phyloP scores from a whole-genome alignment of 2,113 vertebrate genomes.

The Eulemur macaco region DNA sequence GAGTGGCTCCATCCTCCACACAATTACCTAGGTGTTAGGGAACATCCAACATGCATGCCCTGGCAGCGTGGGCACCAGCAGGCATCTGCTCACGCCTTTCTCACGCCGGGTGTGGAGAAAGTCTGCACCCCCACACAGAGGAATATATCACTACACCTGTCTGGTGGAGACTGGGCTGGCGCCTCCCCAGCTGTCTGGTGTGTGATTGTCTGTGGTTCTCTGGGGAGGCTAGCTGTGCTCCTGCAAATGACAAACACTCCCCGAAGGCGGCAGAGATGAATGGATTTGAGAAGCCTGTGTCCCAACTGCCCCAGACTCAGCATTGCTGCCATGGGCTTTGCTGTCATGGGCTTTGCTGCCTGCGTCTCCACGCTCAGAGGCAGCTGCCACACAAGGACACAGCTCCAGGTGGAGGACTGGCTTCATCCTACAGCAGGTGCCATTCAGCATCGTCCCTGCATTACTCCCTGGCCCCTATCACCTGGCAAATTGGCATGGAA shows the following conservation, averaged over 20 bases:
- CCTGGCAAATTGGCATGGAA: conserved; percentile 31
- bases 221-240: conserved; percentile 50
- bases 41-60: neutral
- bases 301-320: neutral
- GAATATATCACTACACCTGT: neutral
- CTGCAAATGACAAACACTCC: conserved; percentile 50
- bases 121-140: neutral
- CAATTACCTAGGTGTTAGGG: neutral
- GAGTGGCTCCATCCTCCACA: neutral
- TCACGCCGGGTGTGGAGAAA: neutral
- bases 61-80: neutral
- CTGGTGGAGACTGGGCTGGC: neutral
- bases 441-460: neutral
- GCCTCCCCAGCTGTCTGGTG: neutral
- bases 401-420: neutral
- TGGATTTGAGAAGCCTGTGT: conserved; percentile 41
- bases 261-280: conserved; percentile 50
- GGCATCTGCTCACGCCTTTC: neutral
- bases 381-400: neutral
- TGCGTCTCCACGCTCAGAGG: neutral
- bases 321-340: neutral
- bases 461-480: neutral
- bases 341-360: neutral
- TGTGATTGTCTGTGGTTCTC: neutral
- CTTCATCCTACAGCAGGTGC: neutral